These are phyloP conservation scores for Sebastes vulpes DNA, from an alignment of 2,797 vertebrate species.

Conservation along the genomic window DNA sequence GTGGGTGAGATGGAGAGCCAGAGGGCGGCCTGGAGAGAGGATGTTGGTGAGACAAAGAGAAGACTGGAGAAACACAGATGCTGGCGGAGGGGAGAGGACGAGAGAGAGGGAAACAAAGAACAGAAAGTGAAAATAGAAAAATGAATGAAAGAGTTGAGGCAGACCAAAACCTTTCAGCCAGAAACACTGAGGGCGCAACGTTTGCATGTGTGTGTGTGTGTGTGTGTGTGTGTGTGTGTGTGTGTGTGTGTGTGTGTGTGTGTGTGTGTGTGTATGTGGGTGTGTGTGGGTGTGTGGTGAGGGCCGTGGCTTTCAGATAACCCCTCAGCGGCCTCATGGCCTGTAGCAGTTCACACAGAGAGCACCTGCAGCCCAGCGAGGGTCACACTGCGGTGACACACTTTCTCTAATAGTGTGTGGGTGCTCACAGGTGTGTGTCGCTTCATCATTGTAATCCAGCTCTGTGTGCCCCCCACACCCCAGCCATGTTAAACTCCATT, in stretches of 20 bases:
- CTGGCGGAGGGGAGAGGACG: neutral
- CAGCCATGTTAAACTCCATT: constrained; percentile 60
- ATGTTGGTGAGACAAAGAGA: constrained; percentile 54
- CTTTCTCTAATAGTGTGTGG: constrained; percentile 46
- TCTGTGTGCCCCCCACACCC: constrained; percentile 7
- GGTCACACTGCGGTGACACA: constrained; percentile 66
- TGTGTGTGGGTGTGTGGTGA: constrained; percentile 2
- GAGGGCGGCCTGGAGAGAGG: constrained; percentile 54
- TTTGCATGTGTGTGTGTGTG: constrained; percentile 8
- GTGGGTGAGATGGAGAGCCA: constrained; percentile 47
- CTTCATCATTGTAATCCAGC: constrained; percentile 47
- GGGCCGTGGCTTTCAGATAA: constrained; percentile 67
- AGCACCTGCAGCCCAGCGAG: constrained; percentile 77
- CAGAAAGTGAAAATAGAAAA: constrained; percentile 21
- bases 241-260: constrained; percentile 4
- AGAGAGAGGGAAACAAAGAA: constrained; percentile 43
- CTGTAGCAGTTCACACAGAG: constrained; percentile 54
- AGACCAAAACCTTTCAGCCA: constrained; percentile 6
- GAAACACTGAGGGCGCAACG: constrained; percentile 6
- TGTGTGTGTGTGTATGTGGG: neutral
- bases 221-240: neutral
- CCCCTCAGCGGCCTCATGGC: constrained; percentile 62
- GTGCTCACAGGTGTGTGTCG: constrained; percentile 40
- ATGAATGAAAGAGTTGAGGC: constrained; percentile 7
- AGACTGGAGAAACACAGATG: constrained; percentile 51